Evolutionary conservation across 2,888 invertebrate species (phyloP), one percentile per base, ranked within the genome.

Genomic region (Andrena fulva): DNA sequence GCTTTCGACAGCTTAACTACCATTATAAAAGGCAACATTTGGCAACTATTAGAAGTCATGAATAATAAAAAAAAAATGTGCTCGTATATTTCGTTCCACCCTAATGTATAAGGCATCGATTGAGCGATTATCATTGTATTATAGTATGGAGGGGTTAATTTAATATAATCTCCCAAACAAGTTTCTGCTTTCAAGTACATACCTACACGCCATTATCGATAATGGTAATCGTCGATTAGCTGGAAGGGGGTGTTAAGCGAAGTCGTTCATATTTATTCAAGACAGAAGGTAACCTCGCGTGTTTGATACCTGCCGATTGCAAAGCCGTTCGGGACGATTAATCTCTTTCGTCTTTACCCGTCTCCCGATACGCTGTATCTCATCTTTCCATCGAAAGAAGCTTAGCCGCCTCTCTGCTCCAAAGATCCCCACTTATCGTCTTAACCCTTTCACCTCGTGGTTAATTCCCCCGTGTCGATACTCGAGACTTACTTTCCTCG

Each of bases 271-370:
- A 68, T 63, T 68, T 72, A 80, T 80, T 72, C 67, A 33, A 60
- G 78, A 80, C 66, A 69, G 59, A 73, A 68, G 27, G 59, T 63
- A 64, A 64, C 48, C 68, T 62, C 60, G 48, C 73, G 56, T 64
- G 69, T 66, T 79, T 64, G 80, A 82, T 82, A 68, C 68, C 68
- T 77, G 71, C 63, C 80, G 77, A 82, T 82, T 52, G 75, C 71
- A 69, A 80, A 72, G 50, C 64, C 20, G 64, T 68, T 52, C 59
- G 52, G 60, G 71, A 71, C 72, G 80, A 80, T 80, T 72, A 80
- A 82, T 82, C 82, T 77, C 69, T 29, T 62, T 68, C 77, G 77
- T 72, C 52, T 77, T 80, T 82, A 77, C 80, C 76, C 80, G 68
- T 82, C 80, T 68, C 20, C 62, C 67, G 62, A 64, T 76, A 52